Evolutionary conservation across 2,113 vertebrate species (phyloP).

Genomic region (Cheirogaleus medius): DNA sequence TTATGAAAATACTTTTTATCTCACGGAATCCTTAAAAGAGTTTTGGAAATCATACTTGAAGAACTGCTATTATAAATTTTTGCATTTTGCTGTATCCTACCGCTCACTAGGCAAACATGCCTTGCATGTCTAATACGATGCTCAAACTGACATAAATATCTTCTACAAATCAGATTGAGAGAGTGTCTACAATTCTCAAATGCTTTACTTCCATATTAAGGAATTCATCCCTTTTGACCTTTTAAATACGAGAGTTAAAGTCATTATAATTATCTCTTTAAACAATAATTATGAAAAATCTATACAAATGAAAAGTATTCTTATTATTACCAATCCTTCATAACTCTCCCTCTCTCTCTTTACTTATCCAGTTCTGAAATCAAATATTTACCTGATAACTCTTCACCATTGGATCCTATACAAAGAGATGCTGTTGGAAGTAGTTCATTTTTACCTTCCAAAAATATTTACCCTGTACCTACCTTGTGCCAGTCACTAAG

Average conservation of each 20-base stretch:
- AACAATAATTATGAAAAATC: background rate
- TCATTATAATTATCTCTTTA: background rate
- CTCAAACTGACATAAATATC: background rate
- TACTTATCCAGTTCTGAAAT: background rate
- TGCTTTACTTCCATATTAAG: background rate
- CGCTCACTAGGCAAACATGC: background rate
- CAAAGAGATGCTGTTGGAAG: background rate
- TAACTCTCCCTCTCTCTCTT: background rate
- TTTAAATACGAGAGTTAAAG: background rate
- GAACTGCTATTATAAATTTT: background rate
- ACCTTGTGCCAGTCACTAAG: background rate
- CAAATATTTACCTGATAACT: background rate
- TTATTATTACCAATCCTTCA: background rate
- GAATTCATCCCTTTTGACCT: background rate
- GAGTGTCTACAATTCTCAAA: background rate
- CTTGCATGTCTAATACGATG: background rate
- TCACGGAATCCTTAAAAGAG: background rate
- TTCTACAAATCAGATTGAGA: background rate
- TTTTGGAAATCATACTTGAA: background rate
- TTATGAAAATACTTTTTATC: background rate
- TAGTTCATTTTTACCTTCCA: background rate
- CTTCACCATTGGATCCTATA: background rate
- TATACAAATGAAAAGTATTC: background rate
- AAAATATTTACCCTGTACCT: background rate
- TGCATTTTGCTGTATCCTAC: background rate